Percentiles rank a stretch among this genome's conserved stretches.
phyloP scores from a whole-genome alignment of 2,797 vertebrate species.

The Zenarchopterus dispar region DNA sequence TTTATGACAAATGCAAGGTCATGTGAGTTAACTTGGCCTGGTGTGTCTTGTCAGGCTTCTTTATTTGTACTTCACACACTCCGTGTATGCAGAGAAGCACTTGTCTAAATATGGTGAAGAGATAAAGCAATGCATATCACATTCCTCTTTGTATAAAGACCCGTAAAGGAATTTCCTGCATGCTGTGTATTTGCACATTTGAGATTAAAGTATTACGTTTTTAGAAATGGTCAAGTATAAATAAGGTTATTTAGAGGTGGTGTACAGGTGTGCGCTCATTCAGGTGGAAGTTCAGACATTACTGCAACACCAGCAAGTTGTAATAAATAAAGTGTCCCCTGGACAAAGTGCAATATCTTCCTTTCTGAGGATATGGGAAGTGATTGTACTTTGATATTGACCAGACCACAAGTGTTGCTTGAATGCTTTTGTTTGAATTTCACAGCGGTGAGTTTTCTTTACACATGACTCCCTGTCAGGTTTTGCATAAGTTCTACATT shows the following conservation, averaged over 20 bases:
- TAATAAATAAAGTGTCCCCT: neutral
- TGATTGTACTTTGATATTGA: constrained; percentile 1
- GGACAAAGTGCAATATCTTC: constrained; percentile 8
- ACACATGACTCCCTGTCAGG: constrained; percentile 12
- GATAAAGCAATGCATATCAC: constrained; percentile 9
- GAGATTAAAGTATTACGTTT: constrained; percentile 4
- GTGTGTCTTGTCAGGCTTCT: too few species aligned
- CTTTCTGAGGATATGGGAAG: neutral
- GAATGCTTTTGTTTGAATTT: constrained; percentile 48
- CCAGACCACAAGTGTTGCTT: constrained; percentile 21
- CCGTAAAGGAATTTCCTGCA: constrained; percentile 6
- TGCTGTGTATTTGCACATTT: constrained; percentile 18
- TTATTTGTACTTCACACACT: too few species aligned
- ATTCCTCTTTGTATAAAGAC: neutral
- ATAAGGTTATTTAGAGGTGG: too few species aligned
- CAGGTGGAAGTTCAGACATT: neutral
- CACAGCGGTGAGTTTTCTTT: constrained; percentile 1
- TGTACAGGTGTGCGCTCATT: neutral
- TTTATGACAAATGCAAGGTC: constrained; percentile 39
- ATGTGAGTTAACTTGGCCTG: neutral
- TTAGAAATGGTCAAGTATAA: neutral
- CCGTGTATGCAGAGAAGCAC: too few species aligned
- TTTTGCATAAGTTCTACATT: constrained; percentile 6
- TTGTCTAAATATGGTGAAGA: too few species aligned
- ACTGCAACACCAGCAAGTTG: neutral